phyloP scores from a whole-genome alignment of 2,888 invertebrate species.

The Vesta saturnalis region DNA sequence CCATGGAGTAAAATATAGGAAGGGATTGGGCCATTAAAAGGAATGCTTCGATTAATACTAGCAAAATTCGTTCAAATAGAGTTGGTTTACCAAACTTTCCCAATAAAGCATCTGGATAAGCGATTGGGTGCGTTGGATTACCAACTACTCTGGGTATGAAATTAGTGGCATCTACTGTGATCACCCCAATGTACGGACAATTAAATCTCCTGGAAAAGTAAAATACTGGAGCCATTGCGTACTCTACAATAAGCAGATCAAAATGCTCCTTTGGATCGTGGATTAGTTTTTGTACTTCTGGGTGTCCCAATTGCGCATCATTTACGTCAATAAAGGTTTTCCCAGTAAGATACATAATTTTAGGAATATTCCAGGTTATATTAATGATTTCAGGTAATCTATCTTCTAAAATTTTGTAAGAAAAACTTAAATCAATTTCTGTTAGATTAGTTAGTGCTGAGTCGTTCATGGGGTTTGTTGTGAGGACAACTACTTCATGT shows the following conservation, averaged over 20 bases:
- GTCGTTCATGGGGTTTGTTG: conserved; percentile 60
- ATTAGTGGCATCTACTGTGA: conserved; percentile 63
- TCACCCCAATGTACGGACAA: conserved; percentile 66
- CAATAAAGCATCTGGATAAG: conserved; percentile 57
- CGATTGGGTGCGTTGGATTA: conserved; percentile 64
- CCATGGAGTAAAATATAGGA: background rate
- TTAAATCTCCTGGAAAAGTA: conserved; percentile 67
- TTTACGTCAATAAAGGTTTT: background rate
- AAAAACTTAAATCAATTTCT: conserved; percentile 58
- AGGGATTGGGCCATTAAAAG: background rate
- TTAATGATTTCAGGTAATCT: background rate
- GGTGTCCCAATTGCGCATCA: conserved; percentile 38
- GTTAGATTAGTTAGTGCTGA: conserved; percentile 56
- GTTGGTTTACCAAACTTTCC: background rate
- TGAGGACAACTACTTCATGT: conserved; percentile 63
- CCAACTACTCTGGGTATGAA: conserved; percentile 66
- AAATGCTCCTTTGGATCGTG: conserved; percentile 61
- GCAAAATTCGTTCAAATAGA: background rate
- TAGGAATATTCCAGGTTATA: background rate
- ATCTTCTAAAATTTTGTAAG: conserved; percentile 47
- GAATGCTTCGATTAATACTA: background rate
- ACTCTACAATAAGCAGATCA: conserved; percentile 68
- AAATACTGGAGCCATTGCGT: conserved; percentile 63
- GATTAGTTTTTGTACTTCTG: conserved; percentile 52
- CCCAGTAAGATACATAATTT: conserved; percentile 25